Evolutionary conservation across 2,888 invertebrate species (phyloP), one percentile per base, ranked within the genome.

Genomic region (Synergus gifuensis): DNA sequence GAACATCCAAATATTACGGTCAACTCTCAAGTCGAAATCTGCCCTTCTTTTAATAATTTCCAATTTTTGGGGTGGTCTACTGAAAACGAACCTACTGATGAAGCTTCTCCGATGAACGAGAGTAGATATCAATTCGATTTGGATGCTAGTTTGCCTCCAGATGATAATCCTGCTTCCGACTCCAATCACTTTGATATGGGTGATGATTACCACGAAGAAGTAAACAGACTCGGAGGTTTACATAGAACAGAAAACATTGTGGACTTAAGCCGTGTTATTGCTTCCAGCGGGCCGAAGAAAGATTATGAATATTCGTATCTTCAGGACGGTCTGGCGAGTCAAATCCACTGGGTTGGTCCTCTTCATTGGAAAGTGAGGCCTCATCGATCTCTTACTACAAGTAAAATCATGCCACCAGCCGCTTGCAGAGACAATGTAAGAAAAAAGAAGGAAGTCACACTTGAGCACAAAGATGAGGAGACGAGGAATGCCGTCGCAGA

Each of bases 301-400:
- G 49, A 73, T 4, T 84, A 85, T 0, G 91, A 91, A 73, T 91
- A 91, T 77, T 89, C 91, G 0, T 89, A 87, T 46, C 54, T 89
- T 14, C 83, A 84, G 4, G 83, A 83, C 1, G 83, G 80, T 44
- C 7, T 73, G 4, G 16, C 73, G 16, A 73, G 76, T 87, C 8
- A 83, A 84, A 84, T 89, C 58, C 88, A 88, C 84, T 97, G 97
- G 97, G 96, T 96, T 36, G 97, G 97, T 0, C 97, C 97, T 46
- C 93, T 95, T 66, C 96, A 97, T 92, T 97, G 97, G 97, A 95
- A 96, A 86, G 94, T 96, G 64, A 95, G 94, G 16, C 36, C 81
- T 0, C 81, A 80, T n/a, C 79, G 78, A 28, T 69, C 69, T 14
- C 28, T 64, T 7, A 44, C 22, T 0, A 22, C 28, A 14, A 83